These are phyloP conservation scores for Saturnia pavonia DNA, from an alignment of 2,888 invertebrate genomes.

Conservation along the genomic window DNA sequence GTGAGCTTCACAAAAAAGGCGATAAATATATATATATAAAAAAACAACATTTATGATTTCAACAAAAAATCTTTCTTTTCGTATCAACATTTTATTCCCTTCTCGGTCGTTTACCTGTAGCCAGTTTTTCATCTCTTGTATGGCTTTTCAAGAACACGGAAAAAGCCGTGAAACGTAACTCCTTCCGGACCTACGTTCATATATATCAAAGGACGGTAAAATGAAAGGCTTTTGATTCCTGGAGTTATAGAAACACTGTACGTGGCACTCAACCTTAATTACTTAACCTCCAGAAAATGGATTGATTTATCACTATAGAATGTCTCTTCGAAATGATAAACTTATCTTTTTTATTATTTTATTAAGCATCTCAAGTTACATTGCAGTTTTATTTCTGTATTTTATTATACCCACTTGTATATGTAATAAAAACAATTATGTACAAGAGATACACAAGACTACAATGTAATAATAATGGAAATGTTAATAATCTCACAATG, in stretches of 20 bases:
- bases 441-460: too few relatives aligned
- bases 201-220: conserved; percentile 10
- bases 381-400: too few relatives aligned
- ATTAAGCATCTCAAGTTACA: neutral
- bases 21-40: neutral
- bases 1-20: neutral
- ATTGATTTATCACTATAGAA: neutral
- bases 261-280: neutral
- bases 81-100: conserved; percentile 12
- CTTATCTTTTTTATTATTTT: neutral
- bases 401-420: too few relatives aligned
- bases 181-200: conserved; percentile 14
- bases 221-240: conserved; percentile 3
- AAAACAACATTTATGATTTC: neutral
- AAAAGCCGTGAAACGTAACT: conserved; percentile 13
- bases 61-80: neutral
- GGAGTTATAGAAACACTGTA: neutral
- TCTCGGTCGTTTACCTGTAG: conserved; percentile 12
- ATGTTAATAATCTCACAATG: too few relatives aligned
- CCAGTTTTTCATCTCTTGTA: conserved; percentile 12
- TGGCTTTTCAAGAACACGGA: conserved; percentile 15
- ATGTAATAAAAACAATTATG: too few relatives aligned
- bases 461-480: too few relatives aligned
- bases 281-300: neutral
- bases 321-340: neutral